Evolutionary conservation across 2,888 invertebrate species (phyloP).

Genomic region (Megaustenia siamemsis): DNA sequence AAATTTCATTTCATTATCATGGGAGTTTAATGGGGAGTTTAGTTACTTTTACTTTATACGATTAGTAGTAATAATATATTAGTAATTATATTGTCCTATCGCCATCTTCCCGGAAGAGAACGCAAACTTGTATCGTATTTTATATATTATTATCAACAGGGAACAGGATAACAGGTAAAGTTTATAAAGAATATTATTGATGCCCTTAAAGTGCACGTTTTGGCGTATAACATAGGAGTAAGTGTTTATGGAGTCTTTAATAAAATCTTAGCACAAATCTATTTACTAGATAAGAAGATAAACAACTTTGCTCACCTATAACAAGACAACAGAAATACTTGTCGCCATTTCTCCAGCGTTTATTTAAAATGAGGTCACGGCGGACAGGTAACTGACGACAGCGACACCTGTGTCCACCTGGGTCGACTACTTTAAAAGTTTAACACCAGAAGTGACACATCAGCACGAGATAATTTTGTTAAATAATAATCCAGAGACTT

Average conservation of each 20-base stretch:
- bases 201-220: background rate
- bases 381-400: slow-evolving; percentile 3
- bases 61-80: too few relatives aligned
- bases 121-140: background rate
- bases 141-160: too few relatives aligned
- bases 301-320: background rate
- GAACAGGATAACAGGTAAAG: too few relatives aligned
- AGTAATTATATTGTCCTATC: too few relatives aligned
- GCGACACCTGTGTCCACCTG: slow-evolving; percentile 42
- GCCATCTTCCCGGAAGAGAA: slow-evolving; percentile 54
- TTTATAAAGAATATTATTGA: background rate
- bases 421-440: slow-evolving; percentile 5
- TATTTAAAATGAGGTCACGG: slow-evolving; percentile 6
- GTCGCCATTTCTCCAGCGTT: slow-evolving; percentile 40
- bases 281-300: background rate
- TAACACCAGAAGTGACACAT: background rate
- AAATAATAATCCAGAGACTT: too few relatives aligned
- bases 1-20: too few relatives aligned
- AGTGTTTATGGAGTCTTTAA: too few relatives aligned
- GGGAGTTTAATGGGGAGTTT: too few relatives aligned
- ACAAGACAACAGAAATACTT: background rate
- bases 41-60: too few relatives aligned
- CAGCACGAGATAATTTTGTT: background rate
- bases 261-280: too few relatives aligned
- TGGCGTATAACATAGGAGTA: background rate